Conservation (phyloP, 2,113 vertebrate genomes). For the Gyps fulvus region DNA sequence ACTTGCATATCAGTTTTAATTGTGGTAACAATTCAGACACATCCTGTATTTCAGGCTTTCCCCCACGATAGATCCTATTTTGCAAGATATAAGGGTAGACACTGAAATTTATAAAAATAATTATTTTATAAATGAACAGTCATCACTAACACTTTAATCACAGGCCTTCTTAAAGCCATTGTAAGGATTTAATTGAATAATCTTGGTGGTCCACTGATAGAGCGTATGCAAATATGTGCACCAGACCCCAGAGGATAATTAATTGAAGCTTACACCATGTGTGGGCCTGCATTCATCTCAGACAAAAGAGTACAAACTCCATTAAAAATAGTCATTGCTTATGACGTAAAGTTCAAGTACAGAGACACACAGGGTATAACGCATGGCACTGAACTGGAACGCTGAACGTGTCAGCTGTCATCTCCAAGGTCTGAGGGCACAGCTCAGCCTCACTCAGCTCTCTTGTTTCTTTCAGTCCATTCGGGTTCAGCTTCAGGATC, state of each 20-base stretch:
- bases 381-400: background rate
- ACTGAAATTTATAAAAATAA: background rate
- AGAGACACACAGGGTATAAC: background rate
- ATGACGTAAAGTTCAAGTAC: conserved; percentile 3
- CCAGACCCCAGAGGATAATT: conserved; percentile 16
- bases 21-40: background rate
- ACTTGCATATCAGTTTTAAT: background rate
- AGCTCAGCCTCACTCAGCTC: background rate
- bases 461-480: background rate
- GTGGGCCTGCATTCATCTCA: conserved; percentile 37
- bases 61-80: background rate
- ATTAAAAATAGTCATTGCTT: conserved; percentile 11
- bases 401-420: background rate
- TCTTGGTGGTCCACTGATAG: background rate
- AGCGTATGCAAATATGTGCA: background rate
- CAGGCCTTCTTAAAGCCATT: background rate
- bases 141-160: background rate
- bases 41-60: background rate
- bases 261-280: background rate
- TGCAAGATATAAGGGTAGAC: background rate
- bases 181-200: conserved; percentile 22
- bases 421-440: background rate
- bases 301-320: conserved; percentile 35
- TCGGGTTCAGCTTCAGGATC: background rate
- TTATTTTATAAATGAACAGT: conserved; percentile 1